Percentiles rank a stretch among this genome's conserved stretches.
phyloP scores from a whole-genome alignment of 2,797 vertebrate species.

The Hyperoplus immaculatus region DNA sequence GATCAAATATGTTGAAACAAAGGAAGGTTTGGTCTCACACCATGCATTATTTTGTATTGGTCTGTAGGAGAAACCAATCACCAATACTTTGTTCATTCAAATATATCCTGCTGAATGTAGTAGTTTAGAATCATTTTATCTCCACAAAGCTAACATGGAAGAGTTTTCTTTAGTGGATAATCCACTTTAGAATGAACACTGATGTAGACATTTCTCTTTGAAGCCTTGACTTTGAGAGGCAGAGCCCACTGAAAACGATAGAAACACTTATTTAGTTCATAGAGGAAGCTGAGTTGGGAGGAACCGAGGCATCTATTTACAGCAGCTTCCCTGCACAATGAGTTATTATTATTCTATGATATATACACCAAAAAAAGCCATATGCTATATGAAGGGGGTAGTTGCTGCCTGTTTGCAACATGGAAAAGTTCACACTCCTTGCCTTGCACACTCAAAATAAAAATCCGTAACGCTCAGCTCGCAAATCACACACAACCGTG shows the following conservation, averaged over 20 bases:
- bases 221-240: background rate
- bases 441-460: constrained; percentile 48
- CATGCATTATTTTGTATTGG: background rate
- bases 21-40: background rate
- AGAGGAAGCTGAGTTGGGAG: constrained; percentile 19
- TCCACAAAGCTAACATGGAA: background rate
- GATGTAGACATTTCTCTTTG: background rate
- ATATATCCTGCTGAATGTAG: constrained; percentile 17
- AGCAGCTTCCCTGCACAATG: constrained; percentile 13
- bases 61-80: background rate
- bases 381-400: constrained; percentile 9
- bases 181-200: background rate
- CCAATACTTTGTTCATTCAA: background rate
- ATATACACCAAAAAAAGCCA: constrained; percentile 42
- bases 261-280: background rate
- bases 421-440: constrained; percentile 52
- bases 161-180: background rate
- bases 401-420: background rate
- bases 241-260: background rate
- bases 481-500: constrained; percentile 8
- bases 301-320: background rate
- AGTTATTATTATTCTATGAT: background rate
- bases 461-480: constrained; percentile 34
- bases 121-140: background rate
- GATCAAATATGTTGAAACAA: constrained; percentile 14